Base-by-base conservation (phyloP, 2,797 vertebrate species). In the Liparis tanakae region DNA sequence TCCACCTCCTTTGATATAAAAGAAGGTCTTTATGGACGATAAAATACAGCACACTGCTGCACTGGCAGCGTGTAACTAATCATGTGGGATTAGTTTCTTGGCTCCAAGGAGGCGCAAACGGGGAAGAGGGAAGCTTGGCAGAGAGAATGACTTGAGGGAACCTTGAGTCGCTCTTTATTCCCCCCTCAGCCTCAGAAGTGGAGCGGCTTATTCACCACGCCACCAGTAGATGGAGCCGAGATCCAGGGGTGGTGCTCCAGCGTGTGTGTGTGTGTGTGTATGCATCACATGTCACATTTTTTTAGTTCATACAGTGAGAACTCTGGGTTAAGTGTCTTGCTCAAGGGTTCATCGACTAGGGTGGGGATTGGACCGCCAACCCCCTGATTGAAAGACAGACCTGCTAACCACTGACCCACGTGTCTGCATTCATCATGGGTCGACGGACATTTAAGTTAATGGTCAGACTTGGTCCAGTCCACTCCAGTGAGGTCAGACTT, bases 161-260 rank as follows among this genome's bases (percentile, higher is more conserved):
- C 65, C 50, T 30, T 30, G 81, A 86, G 76, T 80, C 81, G 53
- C 69, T 79, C 72, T 79, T 87, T 76, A 76, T 75, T 83, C 80
- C 82, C 76, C 61, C 76, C 61, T 85, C 65, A 76, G 85, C 67
- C 59, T 66, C 60, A 43, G 25, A 30, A 30, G 67, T 58, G 58
- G 36, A 59, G 68, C 54, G 55, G 69, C 44, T 88, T 77, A 58
- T 87, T 87, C 80, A 63, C 22, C n/a, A 22, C 20, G 66, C 57
- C 60, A 46, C 90, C 92, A 92, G 87, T 84, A 92, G 92, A 93
- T 92, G 92, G 89, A 59, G 91, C 90, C 86, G 80, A 88, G 87
- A 88, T 70, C 85, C 37, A 5, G 43, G 67, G 76, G 57, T 36
- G 39, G 56, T 60, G 67, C 70, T 88, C 78, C 87, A 85, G 57